Evolutionary conservation across 2,113 vertebrate species (phyloP).

Genomic region (Amazona guildingii): DNA sequence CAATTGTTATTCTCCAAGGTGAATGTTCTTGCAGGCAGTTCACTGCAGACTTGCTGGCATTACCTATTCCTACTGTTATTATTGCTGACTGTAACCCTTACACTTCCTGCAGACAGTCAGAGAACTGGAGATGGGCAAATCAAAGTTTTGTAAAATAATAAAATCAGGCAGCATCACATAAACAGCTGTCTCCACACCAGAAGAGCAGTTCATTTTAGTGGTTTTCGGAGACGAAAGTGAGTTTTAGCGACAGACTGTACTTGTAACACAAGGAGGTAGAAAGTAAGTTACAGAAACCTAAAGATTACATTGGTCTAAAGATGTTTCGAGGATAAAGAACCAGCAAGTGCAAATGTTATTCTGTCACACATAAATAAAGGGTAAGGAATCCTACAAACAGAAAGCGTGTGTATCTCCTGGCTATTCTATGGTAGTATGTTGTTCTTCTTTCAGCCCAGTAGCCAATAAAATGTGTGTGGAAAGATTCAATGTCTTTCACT

Average conservation of each 20-base stretch:
- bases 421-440: background rate
- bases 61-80: background rate
- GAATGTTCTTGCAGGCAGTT: background rate
- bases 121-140: background rate
- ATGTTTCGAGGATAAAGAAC: background rate
- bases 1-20: background rate
- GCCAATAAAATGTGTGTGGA: background rate
- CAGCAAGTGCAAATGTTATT: background rate
- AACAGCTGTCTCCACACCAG: background rate
- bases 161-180: constrained; percentile 12
- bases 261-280: background rate
- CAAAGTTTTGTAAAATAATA: constrained; percentile 34
- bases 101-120: background rate
- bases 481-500: background rate
- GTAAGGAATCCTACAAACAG: background rate
- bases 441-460: background rate
- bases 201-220: background rate
- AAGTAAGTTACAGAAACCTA: background rate
- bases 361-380: background rate
- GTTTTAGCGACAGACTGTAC: background rate
- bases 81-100: background rate
- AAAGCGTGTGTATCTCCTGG: background rate
- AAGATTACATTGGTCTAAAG: background rate
- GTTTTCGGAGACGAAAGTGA: background rate
- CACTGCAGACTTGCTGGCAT: background rate